phyloP scores from a whole-genome alignment of 2,888 invertebrate species.

The Phengaris alcon region DNA sequence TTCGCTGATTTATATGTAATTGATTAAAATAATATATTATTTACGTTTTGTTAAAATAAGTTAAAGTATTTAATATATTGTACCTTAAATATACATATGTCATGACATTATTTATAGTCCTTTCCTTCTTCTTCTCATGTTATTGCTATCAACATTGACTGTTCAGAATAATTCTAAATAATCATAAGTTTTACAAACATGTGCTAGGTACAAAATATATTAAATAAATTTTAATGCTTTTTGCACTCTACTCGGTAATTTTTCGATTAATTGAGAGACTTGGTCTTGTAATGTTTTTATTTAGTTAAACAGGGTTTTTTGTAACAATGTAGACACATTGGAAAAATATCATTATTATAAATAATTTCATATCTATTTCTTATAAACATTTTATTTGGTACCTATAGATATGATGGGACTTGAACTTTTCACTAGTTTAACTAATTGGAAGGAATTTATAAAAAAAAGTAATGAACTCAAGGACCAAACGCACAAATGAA shows the following conservation, averaged over 20 bases:
- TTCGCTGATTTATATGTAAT: conserved; percentile 31
- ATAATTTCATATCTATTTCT: conserved; percentile 18
- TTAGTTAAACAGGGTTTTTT: conserved; percentile 25
- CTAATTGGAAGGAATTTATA: neutral
- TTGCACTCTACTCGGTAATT: neutral
- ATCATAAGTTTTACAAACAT: conserved; percentile 12
- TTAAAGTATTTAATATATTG: conserved; percentile 38
- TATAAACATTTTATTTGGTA: conserved; percentile 15
- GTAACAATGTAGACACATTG: conserved; percentile 23
- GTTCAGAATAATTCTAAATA: conserved; percentile 16
- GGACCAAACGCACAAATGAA: neutral
- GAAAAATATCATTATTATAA: neutral
- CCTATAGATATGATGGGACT: conserved; percentile 20
- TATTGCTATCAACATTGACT: conserved; percentile 5
- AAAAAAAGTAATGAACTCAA: neutral
- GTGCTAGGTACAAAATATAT: conserved; percentile 24
- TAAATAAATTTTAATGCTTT: conserved; percentile 20
- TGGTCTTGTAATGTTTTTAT: conserved; percentile 18
- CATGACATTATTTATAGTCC: conserved; percentile 22
- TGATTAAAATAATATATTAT: conserved; percentile 58
- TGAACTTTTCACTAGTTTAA: conserved; percentile 2
- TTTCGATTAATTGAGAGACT: conserved; percentile 14
- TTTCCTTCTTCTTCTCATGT: conserved; percentile 22
- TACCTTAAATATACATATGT: conserved; percentile 37
- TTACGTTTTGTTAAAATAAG: conserved; percentile 33